Evolutionary conservation across 1,140 invertebrate genomes (phyloP).

Genomic region (Asobara japonica): DNA sequence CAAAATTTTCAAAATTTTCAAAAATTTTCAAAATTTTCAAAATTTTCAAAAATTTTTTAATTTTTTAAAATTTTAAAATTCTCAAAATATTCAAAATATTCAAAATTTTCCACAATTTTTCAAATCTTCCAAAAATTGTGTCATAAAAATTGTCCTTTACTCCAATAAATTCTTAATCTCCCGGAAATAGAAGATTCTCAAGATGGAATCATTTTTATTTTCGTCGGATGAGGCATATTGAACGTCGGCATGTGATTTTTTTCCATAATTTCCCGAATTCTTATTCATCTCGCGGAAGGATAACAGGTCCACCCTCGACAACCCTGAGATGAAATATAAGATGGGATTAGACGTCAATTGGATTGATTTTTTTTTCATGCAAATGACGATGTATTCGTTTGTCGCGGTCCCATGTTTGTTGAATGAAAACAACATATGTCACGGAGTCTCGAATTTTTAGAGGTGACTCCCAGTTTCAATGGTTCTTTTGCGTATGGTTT

Average conservation of each 20-base stretch:
- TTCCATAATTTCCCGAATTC: not conserved
- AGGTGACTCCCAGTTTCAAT: not conserved
- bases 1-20: too few species aligned
- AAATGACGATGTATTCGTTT: not conserved
- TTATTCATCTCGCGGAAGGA: not conserved
- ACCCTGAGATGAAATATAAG: not conserved
- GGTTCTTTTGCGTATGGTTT: not conserved
- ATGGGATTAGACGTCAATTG: not conserved
- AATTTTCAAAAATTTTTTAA: too few species aligned
- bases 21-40: too few species aligned
- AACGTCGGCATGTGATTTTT: not conserved
- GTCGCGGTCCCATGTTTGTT: not conserved
- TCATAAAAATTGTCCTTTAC: not conserved
- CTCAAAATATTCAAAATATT: too few species aligned
- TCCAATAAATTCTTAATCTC: not conserved
- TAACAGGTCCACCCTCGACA: not conserved
- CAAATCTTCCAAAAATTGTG: too few species aligned
- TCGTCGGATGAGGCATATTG: not conserved
- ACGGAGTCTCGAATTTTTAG: not conserved
- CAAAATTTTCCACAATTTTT: too few species aligned
- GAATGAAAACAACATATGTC: not conserved
- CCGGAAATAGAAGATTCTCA: not conserved
- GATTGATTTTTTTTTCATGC: not conserved
- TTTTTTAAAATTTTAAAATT: too few species aligned
- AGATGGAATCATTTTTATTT: not conserved